Evolutionary conservation across 2,888 invertebrate genomes (phyloP).

Genomic region (Celastrina argiolus): DNA sequence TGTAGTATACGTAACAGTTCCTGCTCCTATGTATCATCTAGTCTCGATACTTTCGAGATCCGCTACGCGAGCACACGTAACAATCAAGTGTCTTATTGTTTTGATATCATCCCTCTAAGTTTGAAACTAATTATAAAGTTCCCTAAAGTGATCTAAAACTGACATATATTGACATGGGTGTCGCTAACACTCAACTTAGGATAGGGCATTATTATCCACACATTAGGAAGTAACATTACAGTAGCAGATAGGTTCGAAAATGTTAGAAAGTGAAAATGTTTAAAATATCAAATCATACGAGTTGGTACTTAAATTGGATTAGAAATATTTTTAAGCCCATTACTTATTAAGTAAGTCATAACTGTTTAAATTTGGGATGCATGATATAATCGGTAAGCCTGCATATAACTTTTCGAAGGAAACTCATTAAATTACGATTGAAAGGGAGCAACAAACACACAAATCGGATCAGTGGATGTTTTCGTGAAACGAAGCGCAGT

Average conservation of each 20-base stretch:
- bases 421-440: slow-evolving; percentile 36
- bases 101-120: slow-evolving; percentile 23
- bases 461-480: slow-evolving; percentile 53
- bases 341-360: background rate
- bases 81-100: slow-evolving; percentile 20
- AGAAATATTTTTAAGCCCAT: background rate
- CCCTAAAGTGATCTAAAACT: slow-evolving; percentile 22
- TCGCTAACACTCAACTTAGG: slow-evolving; percentile 8
- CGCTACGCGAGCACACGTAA: slow-evolving; percentile 7
- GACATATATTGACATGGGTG: slow-evolving; percentile 28
- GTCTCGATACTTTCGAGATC: slow-evolving; percentile 2
- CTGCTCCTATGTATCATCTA: background rate
- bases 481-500: slow-evolving; percentile 69
- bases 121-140: slow-evolving; percentile 31
- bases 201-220: background rate
- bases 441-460: slow-evolving; percentile 40
- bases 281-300: background rate
- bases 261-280: background rate
- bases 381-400: slow-evolving; percentile 12
- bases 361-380: background rate
- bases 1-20: background rate
- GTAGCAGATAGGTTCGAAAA: background rate
- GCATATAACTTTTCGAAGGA: slow-evolving; percentile 25
- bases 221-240: background rate
- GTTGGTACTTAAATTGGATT: background rate